These are phyloP conservation scores for Istiophorus platypterus DNA, from an alignment of 2,113 vertebrate species.

Conservation along the genomic window DNA sequence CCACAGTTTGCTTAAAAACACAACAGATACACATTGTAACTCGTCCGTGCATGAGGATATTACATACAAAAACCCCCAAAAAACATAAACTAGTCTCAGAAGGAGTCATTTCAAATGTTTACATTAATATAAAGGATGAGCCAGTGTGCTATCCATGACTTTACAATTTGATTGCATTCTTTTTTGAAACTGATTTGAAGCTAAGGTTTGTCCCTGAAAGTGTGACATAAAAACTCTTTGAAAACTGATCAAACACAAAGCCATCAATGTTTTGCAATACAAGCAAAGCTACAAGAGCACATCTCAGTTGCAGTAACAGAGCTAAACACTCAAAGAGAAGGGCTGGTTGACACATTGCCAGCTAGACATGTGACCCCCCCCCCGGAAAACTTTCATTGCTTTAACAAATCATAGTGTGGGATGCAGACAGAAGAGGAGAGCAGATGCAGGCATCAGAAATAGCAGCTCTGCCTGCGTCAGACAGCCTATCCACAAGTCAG, in stretches of 20 bases:
- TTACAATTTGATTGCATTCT: neutral
- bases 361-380: slow-evolving; percentile 33
- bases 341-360: neutral
- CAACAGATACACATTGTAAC: neutral
- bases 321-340: neutral
- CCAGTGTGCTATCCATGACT: neutral
- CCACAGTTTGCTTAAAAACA: slow-evolving; percentile 88
- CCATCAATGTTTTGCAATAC: neutral
- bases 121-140: neutral
- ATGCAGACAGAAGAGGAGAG: slow-evolving; percentile 67
- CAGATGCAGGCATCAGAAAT: slow-evolving; percentile 82
- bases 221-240: neutral
- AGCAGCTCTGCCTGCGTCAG: slow-evolving; percentile 78
- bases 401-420: slow-evolving; percentile 50
- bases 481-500: slow-evolving; percentile 71
- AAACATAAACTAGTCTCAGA: too few relatives aligned
- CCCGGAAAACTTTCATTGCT: slow-evolving; percentile 50
- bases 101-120: neutral
- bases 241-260: neutral
- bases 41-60: neutral
- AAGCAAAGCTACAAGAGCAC: neutral
- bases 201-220: neutral
- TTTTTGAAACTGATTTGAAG: neutral
- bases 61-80: neutral
- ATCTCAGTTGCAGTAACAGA: neutral